Evolutionary conservation across 2,113 vertebrate genomes (phyloP), one percentile per base, ranked within the genome.

Genomic region (Monarcha castaneiventris): DNA sequence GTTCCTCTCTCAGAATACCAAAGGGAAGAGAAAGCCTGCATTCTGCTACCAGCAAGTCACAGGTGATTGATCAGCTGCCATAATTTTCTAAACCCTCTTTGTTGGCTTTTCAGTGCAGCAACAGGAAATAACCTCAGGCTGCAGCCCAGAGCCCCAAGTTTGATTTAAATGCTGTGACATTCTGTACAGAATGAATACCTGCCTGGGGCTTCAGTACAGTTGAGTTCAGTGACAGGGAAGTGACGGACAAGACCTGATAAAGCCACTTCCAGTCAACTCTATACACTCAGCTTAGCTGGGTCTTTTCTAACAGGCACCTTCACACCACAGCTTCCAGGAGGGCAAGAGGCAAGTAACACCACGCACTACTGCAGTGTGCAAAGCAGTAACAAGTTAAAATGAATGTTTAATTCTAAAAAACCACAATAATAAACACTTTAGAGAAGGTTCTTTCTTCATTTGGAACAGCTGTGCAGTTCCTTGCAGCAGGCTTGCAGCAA

Each of bases 351-450:
- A 41, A n/a, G 8, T 35, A 19, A 30, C 13, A 73, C 2, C 6
- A 41, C 0, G 0, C 23, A 23, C 8, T 23, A 8, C 6, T 54
- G 21, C 46, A 9, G 1, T 5, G 16, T 22, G 27, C 33, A 68
- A 32, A 79, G 35, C 68, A 72, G 6, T 16, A 59, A 46, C 2
- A 12, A 75, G 29, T 16, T 9, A 15, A 8, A 73, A 35, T 32
- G 1, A 51, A 46, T 23, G 4, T 39, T 63, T 43, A 62, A 35
- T 75, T 75, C 26, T 6, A 27, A 39, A 13, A 73, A n/a, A 30
- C 1, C 35, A 4, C 11, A 58, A 2, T 25, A 2, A 84, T 22
- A 3, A 84, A 51, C 9, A 30, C 16, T 63, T 9, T 12, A 8
- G 6, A 8, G 35, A 30, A 46, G 7, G 10, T 74, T 71, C 22